A percentile compares a stretch with the other conserved stretches of the same genome.
phyloP scores from a whole-genome alignment of 2,113 vertebrate genomes.

The Emydocephalus ijimae region DNA sequence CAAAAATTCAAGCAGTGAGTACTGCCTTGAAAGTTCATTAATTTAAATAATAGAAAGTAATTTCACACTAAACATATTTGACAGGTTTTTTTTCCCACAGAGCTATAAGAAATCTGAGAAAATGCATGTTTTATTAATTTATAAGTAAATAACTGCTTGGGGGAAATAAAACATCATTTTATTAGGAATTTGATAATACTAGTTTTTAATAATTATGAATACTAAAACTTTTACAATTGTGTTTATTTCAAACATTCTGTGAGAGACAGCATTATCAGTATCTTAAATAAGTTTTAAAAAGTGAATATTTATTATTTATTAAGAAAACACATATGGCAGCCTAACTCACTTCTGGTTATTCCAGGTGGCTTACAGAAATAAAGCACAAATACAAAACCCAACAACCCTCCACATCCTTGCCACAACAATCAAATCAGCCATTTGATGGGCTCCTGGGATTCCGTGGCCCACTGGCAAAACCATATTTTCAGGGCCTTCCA shows the following conservation, averaged over 20 bases:
- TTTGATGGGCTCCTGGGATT: neutral
- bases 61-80: neutral
- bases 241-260: neutral
- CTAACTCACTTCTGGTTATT: neutral
- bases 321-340: neutral
- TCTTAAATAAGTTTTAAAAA: neutral
- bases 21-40: neutral
- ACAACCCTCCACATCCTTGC: neutral
- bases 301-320: neutral
- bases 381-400: neutral
- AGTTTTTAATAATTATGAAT: neutral
- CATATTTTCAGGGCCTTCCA: neutral
- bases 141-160: neutral
- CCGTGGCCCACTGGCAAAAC: neutral
- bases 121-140: neutral
- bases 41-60: neutral
- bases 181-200: neutral
- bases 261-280: neutral
- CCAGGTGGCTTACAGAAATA: neutral
- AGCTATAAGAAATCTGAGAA: neutral
- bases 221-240: neutral
- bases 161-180: neutral
- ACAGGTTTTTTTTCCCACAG: neutral
- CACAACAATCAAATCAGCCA: neutral
- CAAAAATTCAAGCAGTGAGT: neutral